Base-by-base conservation (phyloP, 1,140 invertebrate genomes). In the Tyrophagus putrescentiae region DNA sequence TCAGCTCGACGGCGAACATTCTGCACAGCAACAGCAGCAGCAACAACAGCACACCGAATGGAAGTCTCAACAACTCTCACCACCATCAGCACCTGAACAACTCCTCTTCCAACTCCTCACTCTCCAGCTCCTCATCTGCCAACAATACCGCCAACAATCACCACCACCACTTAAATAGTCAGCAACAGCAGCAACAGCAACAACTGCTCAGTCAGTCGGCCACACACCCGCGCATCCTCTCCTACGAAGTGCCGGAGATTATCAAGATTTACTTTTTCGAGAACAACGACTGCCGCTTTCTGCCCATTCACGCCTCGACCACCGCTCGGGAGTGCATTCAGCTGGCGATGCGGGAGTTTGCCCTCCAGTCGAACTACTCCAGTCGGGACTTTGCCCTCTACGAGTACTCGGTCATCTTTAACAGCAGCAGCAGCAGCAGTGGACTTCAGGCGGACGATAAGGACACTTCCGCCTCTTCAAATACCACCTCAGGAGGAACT, bases 241-340 rank as follows among this genome's bases (percentile, higher is more conserved):
- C 36, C 33, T 41, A 59, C 39, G 57, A 42, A 7, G 50, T 42
- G 16, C 41, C 57, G 11, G 57, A 59, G 50, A 42, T 59, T 21
- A 45, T 59, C 6, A 59, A 59, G 29, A 45, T 59, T 23, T 59
- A 59, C 25, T 54, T 27, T 23, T 54, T 54, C 21, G 36, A 44
- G 7, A n/a, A 59, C n/a, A 42, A 41, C 23, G 57, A 59, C 50
- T 45, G 23, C 28, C 39, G 57, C 13, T 59, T 44, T 45, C 21
- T 59, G 25, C 57, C 57, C 1, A 45, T 59, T 16, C 36, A 44
- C 25, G 21, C 27, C n/a, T 42, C 57, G 11, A 59, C 57, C 11
- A 59, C 57, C 29, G 57, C 39, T 25, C 57, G 57, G 5, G 57
- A 59, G 50, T 59, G 57, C 33, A 59, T 59, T 44, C 57, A 59